Evolutionary conservation across 2,113 vertebrate species (phyloP).

Genomic region (Nothobranchius kuhntae): DNA sequence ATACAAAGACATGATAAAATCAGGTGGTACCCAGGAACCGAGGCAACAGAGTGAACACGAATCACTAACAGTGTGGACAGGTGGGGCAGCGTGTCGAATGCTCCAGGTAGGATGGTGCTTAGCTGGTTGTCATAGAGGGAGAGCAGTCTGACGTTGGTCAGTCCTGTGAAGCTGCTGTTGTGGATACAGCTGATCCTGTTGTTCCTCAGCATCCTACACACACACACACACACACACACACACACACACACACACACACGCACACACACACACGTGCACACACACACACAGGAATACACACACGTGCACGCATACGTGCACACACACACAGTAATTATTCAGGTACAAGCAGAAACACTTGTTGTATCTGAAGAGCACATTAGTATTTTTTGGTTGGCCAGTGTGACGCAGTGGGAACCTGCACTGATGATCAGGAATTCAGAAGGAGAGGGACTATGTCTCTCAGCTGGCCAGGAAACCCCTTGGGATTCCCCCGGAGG

Average conservation of each 20-base stretch:
- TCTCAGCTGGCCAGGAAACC: too few relatives aligned
- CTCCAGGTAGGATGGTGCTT: slow-evolving; percentile 88
- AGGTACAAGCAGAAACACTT: too few relatives aligned
- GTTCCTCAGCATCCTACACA: slow-evolving; percentile 92
- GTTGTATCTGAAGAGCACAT: too few relatives aligned
- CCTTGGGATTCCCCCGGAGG: too few relatives aligned
- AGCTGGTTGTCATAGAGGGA: slow-evolving; percentile 97
- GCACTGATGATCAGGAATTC: too few relatives aligned
- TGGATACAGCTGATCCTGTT: slow-evolving; percentile 95
- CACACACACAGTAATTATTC: neutral
- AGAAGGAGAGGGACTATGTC: too few relatives aligned
- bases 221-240: slow-evolving; percentile 20
- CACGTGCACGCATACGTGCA: too few relatives aligned
- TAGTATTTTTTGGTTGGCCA: too few relatives aligned
- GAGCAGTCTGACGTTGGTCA: slow-evolving; percentile 90
- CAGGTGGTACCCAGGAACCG: too few relatives aligned
- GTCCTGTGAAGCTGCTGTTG: slow-evolving; percentile 94
- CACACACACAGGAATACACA: neutral
- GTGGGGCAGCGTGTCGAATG: slow-evolving; percentile 90
- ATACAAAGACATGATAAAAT: neutral
- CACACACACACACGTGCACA: neutral
- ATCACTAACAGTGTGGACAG: slow-evolving; percentile 82
- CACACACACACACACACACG: neutral
- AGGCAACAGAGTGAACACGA: neutral
- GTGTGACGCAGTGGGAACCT: too few relatives aligned